Base-by-base conservation (phyloP, 1,140 invertebrate species). In the Eumaeus atala region DNA sequence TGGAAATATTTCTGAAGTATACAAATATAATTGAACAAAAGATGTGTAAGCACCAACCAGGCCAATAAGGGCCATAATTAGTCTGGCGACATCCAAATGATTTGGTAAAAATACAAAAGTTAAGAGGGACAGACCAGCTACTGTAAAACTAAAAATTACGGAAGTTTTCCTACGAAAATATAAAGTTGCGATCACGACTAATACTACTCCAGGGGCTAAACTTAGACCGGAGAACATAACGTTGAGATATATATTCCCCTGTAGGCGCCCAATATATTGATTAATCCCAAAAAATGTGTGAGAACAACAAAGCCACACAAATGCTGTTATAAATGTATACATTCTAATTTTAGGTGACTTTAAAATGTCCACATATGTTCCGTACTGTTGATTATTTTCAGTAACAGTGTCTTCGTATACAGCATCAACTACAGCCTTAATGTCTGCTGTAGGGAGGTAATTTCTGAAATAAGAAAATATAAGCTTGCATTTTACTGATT, bases 251-350 rank as follows among this genome's bases (percentile, higher is more conserved):
- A 94, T 90, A 70, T 95, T 87, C 1, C 92, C 93, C 36, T 90
- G 90, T 8, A 93, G 77, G 50, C 90, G 88, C 0, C 92, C 91
- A 36, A 94, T 91, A 64, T 92, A 94, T 64, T 95, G 93, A 7
- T 92, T 92, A 11, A 93, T 88, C 0, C 93, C 93, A 63, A 92
- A 94, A 63, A 93, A 91, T 38, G 91, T 91, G 62, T 93, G 89
- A 7, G 92, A 91, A 54, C 91, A 92, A 9, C 91, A 91, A 34
- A 92, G 67, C 93, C 93, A 94, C 37, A 92, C 89, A 47, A 91
- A 90, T 38, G 89, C 90, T 42, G 92, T 90, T 14, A 89, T 89
- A 2, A 95, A 72, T 0, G 93, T 94, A 65, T 94, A 95, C 3
- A 89, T 70, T 52, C 94, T 83, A 74, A 96, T 89, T 73, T 92